A percentile compares a stretch with the other conserved stretches of the same genome.
Evolutionary conservation across 1,140 invertebrate genomes (phyloP).

Genomic region (Drosophila santomea): DNA sequence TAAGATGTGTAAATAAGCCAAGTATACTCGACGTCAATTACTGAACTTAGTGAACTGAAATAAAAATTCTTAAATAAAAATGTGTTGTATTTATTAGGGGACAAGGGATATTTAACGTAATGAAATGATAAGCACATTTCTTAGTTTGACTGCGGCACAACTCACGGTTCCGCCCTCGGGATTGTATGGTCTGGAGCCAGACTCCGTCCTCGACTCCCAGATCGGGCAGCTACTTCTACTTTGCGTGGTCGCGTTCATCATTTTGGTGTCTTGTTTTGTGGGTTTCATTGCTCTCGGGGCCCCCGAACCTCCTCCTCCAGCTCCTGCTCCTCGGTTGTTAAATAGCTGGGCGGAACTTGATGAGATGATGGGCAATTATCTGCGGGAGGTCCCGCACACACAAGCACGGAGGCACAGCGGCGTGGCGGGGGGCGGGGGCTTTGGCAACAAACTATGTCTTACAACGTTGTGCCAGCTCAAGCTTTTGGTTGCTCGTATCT

Average conservation of each 20-base stretch:
- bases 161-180: not conserved
- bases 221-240: constrained; percentile 70
- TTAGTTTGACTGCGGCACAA: not conserved
- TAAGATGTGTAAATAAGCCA: too few species aligned
- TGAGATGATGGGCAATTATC: constrained; percentile 84
- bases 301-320: not conserved
- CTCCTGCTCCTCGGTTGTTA: constrained; percentile 48
- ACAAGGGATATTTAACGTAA: too few species aligned
- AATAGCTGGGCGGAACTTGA: constrained; percentile 83
- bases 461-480: constrained; percentile 56
- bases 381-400: constrained; percentile 78
- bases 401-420: constrained; percentile 25
- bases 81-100: too few species aligned
- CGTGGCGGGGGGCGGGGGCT: too few species aligned
- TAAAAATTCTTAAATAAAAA: too few species aligned
- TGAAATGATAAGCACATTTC: too few species aligned
- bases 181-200: constrained; percentile 19
- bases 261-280: constrained; percentile 83
- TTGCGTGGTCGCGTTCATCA: constrained; percentile 82
- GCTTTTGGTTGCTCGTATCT: constrained; percentile 5
- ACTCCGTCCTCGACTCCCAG: constrained; percentile 27
- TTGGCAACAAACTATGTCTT: constrained; percentile 73
- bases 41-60: too few species aligned
- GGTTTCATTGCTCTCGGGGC: constrained; percentile 67
- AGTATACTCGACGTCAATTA: too few species aligned